A percentile compares a stretch with the other conserved stretches of the same genome.
Evolutionary conservation across 1,140 invertebrate genomes (phyloP).

Genomic region (Orchestia grillus): DNA sequence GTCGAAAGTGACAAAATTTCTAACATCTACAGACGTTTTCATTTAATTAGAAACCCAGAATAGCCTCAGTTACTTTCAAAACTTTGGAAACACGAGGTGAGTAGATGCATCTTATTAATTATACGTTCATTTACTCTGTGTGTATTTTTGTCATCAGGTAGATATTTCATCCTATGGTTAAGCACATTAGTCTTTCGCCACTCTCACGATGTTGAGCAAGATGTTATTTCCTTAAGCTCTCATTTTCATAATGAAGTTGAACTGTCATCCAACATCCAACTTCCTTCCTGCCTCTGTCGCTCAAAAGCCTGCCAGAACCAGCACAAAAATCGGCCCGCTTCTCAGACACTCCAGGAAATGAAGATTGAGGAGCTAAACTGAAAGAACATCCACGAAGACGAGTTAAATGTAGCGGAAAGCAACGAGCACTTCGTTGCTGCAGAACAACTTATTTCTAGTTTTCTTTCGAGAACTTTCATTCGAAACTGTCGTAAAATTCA

Average conservation of each 20-base stretch:
- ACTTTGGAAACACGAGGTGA: neutral
- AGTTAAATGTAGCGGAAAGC: conserved; percentile 34
- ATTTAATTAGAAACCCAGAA: neutral
- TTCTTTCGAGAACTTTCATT: neutral
- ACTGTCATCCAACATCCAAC: neutral
- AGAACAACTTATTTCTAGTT: neutral
- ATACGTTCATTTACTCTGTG: too few relatives aligned
- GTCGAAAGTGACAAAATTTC: neutral
- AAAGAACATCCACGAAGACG: conserved; percentile 39
- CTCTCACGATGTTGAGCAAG: neutral
- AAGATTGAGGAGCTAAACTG: conserved; percentile 32
- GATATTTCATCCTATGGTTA: neutral
- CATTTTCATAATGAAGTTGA: neutral
- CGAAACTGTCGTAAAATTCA: neutral
- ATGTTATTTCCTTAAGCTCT: neutral
- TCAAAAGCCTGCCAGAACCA: neutral
- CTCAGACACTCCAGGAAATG: conserved; percentile 24
- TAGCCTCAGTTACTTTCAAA: neutral
- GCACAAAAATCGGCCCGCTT: neutral
- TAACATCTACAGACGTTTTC: neutral
- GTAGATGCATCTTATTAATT: too few relatives aligned
- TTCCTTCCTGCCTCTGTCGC: neutral
- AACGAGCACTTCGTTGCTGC: neutral
- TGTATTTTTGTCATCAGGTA: neutral
- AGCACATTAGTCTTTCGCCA: neutral